These are phyloP conservation scores for Athene cunicularia DNA, from an alignment of 2,113 vertebrate species.

Conservation along the genomic window DNA sequence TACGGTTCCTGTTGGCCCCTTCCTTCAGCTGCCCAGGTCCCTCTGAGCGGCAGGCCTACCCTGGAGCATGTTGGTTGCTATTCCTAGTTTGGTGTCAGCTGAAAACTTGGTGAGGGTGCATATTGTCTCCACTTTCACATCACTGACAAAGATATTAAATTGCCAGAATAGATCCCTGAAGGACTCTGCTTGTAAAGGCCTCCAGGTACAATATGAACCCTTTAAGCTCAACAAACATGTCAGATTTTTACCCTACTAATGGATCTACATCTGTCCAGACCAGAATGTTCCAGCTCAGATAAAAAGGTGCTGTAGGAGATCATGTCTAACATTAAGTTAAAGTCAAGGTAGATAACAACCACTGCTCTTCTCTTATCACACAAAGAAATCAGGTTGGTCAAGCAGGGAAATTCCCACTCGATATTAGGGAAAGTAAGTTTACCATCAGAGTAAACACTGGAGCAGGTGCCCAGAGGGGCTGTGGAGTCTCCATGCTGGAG, in stretches of 20 bases:
- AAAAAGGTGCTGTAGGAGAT: neutral
- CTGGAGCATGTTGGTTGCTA: accelerated
- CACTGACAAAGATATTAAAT: neutral
- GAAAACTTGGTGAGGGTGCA: neutral
- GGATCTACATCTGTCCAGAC: neutral
- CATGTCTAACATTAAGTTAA: neutral
- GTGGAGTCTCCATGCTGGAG: neutral
- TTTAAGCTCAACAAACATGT: neutral
- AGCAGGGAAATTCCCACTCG: neutral
- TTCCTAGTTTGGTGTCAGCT: neutral
- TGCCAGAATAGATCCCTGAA: neutral
- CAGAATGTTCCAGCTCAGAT: neutral
- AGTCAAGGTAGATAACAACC: neutral
- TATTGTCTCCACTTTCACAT: neutral
- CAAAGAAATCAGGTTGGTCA: neutral
- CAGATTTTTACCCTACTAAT: neutral
- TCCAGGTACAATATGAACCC: neutral
- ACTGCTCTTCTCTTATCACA: neutral
- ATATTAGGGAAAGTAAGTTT: neutral
- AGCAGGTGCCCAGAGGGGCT: neutral
- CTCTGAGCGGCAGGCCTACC: neutral
- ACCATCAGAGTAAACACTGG: neutral
- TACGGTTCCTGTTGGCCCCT: neutral
- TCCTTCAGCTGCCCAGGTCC: neutral
- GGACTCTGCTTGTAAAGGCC: neutral